Percentiles rank a stretch among this genome's conserved stretches.
phyloP scores from a whole-genome alignment of 2,888 invertebrate species.

The Heliconius charithonia region DNA sequence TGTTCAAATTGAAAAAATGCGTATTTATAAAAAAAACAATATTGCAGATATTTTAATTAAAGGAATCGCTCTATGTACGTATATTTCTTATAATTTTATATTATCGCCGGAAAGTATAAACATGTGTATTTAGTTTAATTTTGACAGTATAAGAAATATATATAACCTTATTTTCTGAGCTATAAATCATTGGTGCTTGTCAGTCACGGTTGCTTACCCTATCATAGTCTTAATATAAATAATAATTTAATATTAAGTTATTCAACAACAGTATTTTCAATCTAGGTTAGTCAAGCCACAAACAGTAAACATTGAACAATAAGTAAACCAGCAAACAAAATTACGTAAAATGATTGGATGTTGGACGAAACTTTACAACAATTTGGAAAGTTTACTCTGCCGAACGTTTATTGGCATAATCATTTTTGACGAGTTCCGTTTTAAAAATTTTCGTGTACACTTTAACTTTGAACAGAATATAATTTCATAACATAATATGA shows the following conservation, averaged over 20 bases:
- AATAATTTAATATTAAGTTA: not conserved
- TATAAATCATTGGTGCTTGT: too few species aligned
- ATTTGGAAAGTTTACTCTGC: conserved; percentile 36
- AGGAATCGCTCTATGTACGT: too few species aligned
- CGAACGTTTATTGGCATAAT: conserved; percentile 34
- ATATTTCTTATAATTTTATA: too few species aligned
- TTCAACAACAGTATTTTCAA: conserved; percentile 19
- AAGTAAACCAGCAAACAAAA: conserved; percentile 34
- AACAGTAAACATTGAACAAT: conserved; percentile 36
- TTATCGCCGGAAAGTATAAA: too few species aligned
- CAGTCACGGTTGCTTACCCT: too few species aligned
- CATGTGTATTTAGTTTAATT: too few species aligned
- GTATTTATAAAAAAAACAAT: too few species aligned
- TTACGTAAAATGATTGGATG: conserved; percentile 39
- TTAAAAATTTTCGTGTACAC: conserved; percentile 25
- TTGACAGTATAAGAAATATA: too few species aligned
- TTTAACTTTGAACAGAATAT: conserved; percentile 18
- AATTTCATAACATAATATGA: not conserved
- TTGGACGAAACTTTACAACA: conserved; percentile 36
- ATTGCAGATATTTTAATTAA: too few species aligned
- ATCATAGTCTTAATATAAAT: not conserved
- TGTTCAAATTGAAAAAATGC: too few species aligned
- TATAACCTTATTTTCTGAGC: too few species aligned
- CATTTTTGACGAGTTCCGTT: conserved; percentile 36
- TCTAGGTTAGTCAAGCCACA: conserved; percentile 27